Evolutionary conservation across 2,113 vertebrate genomes (phyloP), one percentile per base, ranked within the genome.

Genomic region (Megalops atlanticus): DNA sequence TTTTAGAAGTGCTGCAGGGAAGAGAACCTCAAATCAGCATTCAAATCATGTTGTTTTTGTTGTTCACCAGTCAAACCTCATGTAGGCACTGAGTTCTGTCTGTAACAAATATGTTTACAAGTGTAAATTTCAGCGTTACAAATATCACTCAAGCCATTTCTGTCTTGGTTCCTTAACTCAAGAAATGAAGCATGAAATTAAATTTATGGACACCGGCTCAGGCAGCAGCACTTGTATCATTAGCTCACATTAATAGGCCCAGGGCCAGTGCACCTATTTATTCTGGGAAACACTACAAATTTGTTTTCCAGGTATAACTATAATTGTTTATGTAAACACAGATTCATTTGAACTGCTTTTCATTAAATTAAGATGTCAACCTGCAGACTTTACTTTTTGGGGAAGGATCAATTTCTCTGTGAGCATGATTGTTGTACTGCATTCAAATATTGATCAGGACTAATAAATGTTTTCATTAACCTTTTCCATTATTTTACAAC

Each of bases 181-280:
- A 21, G n/a, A 70, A 72, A 72, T 80, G 31, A 52, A 54, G 70
- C 71, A 18, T 74, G 45, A 40, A 39, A 36, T 47, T 10, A 21
- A 35, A 70, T 43, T 27, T 36, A 2, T 80, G 64, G 78, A 47
- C 40, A 47, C 41, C 49, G 15, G 38, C 45, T 31, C n/a, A 35
- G 69, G n/a, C 40, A 71, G 41, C 31, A 72, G 41, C 40, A 33
- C n/a, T 40, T 52, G 21, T 72, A 39, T 54, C 33, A 49, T 80
- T 72, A 80, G 40, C 24, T 80, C 68, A 47, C 16, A 71, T 41
- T 14, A 43, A 47, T 72, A 1, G 64, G 78, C n/a, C 64, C 27
- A 11, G 4, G 15, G 78, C 68, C 68, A 72, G 43, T 35, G 21
- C 78, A 71, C 68, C 21, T 43, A 68, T 70, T 71, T 69, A 10